Base-by-base conservation (phyloP, 2,888 invertebrate species). In the Leucophenga montana region DNA sequence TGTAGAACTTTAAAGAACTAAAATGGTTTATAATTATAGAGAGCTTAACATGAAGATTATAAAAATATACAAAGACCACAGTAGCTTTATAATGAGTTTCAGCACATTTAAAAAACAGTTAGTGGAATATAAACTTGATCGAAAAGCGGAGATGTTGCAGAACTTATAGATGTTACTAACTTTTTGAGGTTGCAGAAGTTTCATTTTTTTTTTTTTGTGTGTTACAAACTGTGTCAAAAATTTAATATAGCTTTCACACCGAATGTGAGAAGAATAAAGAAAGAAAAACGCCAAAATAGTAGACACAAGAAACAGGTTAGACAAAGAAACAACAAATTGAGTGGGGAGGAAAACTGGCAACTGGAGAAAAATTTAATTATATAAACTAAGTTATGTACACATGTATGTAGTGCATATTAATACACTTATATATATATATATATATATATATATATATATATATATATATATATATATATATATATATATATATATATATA, bases 321-420 rank as follows among this genome's bases (percentile, higher is more conserved):
- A 71, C 61, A 71, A 67, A 54, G 68, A 62, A 44, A 61, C 54
- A 9, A 46, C 14, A 53, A 16, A 20, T 33, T 13, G 39, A 46
- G 68, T 18, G 48, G 53, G 48, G 44, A 67, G 59, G 54, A 68
- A 72, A 72, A 72, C 67, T 48, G 14, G 20, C 18, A 66, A 67
- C 46, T 68, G 67, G 69, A 71, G 66, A 57, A 48, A 67, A 66
- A 56, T 22, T 61, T 50, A 72, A 73, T 75, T 75, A 75, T 75
- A 75, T 75, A 75, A 75, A 75, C 70, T 67, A 56, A 67, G 39
- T 31, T 59, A 48, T 14, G 20, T 50, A 39, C 39, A 39, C 11
- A 39, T 11, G 39, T 39, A 39, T 39, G 39, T 39, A 39, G 11
- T 39, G 39, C 39, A 65, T n/a, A 11, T 27, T 22, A 56, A 6